Percentiles rank a stretch among this genome's conserved stretches.
Evolutionary conservation across 2,888 invertebrate genomes (phyloP).

Genomic region (Phyllotreta cruciferae): DNA sequence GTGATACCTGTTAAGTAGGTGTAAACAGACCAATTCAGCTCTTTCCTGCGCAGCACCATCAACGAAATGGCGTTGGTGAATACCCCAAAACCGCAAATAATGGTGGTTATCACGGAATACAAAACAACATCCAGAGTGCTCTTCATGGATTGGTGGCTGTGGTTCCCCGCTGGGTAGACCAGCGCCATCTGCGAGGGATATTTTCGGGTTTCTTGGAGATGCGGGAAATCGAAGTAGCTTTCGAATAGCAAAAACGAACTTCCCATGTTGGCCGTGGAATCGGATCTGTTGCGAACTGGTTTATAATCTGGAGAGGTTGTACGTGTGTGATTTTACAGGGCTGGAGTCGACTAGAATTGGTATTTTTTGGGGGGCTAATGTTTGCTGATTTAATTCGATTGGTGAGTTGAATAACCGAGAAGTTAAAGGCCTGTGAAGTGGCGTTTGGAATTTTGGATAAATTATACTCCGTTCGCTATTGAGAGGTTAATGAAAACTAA

Average conservation of each 20-base stretch:
- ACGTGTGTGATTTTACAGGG: too few relatives aligned
- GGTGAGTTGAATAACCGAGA: too few relatives aligned
- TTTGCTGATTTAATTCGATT: too few relatives aligned
- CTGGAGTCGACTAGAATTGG: too few relatives aligned
- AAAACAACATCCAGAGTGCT: conserved; percentile 40
- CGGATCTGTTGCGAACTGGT: neutral
- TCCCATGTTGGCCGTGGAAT: conserved; percentile 25
- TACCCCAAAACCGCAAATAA: conserved; percentile 54
- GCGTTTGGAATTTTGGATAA: too few relatives aligned
- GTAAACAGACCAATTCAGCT: conserved; percentile 53
- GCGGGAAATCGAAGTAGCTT: conserved; percentile 26
- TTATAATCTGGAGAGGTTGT: neutral
- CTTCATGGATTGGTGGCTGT: neutral
- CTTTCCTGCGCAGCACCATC: conserved; percentile 49
- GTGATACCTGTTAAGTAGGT: conserved; percentile 57
- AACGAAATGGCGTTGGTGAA: conserved; percentile 51
- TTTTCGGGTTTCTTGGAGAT: neutral
- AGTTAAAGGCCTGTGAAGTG: too few relatives aligned
- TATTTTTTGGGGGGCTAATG: too few relatives aligned
- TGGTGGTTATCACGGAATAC: conserved; percentile 55
- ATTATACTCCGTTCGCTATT: too few relatives aligned
- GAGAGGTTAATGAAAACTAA: too few relatives aligned
- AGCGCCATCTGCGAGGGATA: neutral
- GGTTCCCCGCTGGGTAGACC: neutral
- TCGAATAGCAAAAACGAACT: conserved; percentile 37